phyloP scores from a whole-genome alignment of 2,113 vertebrate species.

The Mesoclemmys tuberculata region DNA sequence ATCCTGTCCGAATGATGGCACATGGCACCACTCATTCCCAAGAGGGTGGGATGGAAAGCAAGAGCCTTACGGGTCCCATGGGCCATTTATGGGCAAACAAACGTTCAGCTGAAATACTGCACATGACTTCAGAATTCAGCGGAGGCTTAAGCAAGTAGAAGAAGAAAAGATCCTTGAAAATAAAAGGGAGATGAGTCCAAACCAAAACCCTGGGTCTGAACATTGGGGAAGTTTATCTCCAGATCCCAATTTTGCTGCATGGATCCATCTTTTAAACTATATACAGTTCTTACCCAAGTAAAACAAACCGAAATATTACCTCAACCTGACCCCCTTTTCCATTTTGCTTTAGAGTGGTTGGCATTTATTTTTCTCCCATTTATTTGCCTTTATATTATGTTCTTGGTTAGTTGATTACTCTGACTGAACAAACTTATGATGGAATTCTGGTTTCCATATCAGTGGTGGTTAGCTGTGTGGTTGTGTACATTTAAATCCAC shows the following conservation, averaged over 20 bases:
- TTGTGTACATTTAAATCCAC: background rate
- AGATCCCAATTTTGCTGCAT: background rate
- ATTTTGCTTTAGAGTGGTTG: background rate
- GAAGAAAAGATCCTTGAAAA: background rate
- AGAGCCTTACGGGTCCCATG: rapidly evolving
- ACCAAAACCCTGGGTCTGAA: background rate
- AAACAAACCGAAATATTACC: background rate
- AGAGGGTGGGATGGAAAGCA: rapidly evolving
- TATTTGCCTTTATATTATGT: background rate
- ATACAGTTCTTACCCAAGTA: background rate
- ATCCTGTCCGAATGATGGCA: background rate
- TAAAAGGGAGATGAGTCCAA: background rate
- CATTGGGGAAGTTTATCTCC: background rate
- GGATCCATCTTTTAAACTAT: background rate
- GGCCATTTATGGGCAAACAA: background rate
- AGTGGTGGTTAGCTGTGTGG: background rate
- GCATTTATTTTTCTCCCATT: slow-evolving; percentile 40
- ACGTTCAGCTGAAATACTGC: background rate
- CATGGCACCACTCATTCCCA: background rate
- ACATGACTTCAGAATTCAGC: background rate
- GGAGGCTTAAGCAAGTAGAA: background rate
- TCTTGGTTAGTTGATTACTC: background rate
- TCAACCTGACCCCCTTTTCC: background rate
- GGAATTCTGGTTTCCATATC: background rate
- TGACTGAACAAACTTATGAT: background rate